phyloP scores from a whole-genome alignment of 2,888 invertebrate genomes.

The Aplocera efformata region DNA sequence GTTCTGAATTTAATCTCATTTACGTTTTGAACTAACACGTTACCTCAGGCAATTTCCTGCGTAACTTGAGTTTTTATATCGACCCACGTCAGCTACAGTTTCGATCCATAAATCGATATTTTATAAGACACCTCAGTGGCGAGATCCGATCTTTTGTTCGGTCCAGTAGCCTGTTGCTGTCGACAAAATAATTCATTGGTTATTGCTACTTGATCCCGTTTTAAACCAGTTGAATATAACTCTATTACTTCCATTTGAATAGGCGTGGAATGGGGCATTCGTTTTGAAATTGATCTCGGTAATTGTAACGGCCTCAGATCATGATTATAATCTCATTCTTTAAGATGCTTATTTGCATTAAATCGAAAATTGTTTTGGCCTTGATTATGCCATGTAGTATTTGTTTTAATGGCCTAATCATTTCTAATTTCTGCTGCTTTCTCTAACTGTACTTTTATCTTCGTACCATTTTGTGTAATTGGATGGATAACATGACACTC shows the following conservation, averaged over 20 bases:
- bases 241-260: slow-evolving; percentile 26
- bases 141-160: slow-evolving; percentile 24
- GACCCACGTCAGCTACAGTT: slow-evolving; percentile 24
- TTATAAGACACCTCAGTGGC: slow-evolving; percentile 24
- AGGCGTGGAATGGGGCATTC: slow-evolving; percentile 16
- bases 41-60: slow-evolving; percentile 33
- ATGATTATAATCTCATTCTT: slow-evolving; percentile 19
- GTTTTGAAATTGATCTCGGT: slow-evolving; percentile 20
- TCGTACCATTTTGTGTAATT: slow-evolving; percentile 26
- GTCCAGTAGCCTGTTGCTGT: slow-evolving; percentile 27
- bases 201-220: slow-evolving; percentile 27
- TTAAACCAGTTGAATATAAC: slow-evolving; percentile 24
- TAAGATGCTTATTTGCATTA: slow-evolving; percentile 24
- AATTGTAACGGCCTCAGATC: slow-evolving; percentile 24
- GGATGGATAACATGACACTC: slow-evolving; percentile 26
- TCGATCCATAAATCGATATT: slow-evolving; percentile 25
- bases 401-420: slow-evolving; percentile 14
- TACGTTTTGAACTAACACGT: slow-evolving; percentile 18
- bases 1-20: too few relatives aligned
- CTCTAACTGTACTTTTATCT: slow-evolving; percentile 22
- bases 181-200: slow-evolving; percentile 26
- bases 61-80: slow-evolving; percentile 31
- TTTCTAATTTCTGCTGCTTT: slow-evolving; percentile 23
- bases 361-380: slow-evolving; percentile 21
- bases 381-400: slow-evolving; percentile 17